phyloP scores from a whole-genome alignment of 2,797 vertebrate species.

The Fringilla coelebs region DNA sequence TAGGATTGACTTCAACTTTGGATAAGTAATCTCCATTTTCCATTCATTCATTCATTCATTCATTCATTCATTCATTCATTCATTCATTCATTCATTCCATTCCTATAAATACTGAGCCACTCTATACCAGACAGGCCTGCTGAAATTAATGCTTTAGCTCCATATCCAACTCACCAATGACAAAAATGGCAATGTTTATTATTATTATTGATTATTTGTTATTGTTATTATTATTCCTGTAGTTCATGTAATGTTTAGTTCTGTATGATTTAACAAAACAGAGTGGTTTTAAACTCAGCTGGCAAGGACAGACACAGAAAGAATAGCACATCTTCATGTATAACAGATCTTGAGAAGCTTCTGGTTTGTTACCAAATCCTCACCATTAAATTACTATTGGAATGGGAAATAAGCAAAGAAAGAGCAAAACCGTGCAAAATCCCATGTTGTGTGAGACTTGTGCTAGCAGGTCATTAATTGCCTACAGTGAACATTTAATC shows the following conservation, averaged over 20 bases:
- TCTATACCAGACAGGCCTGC: neutral
- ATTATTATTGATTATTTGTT: neutral
- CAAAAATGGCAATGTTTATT: neutral
- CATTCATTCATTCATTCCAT: too few relatives aligned
- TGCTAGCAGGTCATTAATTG: neutral
- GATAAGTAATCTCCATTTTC: neutral
- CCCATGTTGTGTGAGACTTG: neutral
- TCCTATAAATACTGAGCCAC: neutral
- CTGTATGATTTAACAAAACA: neutral
- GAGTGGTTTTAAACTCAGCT: neutral
- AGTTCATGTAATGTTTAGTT: neutral
- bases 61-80: too few relatives aligned
- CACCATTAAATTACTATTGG: neutral
- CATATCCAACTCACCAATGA: neutral
- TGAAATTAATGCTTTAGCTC: neutral
- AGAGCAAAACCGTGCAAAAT: neutral
- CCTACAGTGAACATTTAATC: neutral
- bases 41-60: too few relatives aligned
- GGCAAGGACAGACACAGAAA: neutral
- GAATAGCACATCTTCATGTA: neutral
- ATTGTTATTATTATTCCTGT: neutral
- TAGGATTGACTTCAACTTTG: neutral
- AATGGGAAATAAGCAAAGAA: neutral
- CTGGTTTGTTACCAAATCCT: neutral
- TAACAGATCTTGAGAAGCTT: neutral